Evolutionary conservation across 1,140 invertebrate species (phyloP).

Genomic region (Trachelipus rathkii): DNA sequence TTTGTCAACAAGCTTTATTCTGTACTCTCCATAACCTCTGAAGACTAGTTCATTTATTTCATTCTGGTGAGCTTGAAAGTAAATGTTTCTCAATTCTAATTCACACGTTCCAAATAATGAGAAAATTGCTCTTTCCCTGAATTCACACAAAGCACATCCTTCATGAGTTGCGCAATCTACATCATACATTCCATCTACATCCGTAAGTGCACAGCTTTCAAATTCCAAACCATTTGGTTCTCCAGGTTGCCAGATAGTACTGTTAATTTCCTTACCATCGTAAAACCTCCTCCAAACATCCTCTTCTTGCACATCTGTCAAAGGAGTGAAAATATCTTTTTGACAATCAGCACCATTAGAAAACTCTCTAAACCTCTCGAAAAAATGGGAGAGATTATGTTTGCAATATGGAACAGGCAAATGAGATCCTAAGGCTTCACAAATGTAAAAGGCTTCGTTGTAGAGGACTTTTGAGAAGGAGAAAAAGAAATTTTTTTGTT

Average conservation of each 20-base stretch:
- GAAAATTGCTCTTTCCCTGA: conserved; percentile 27
- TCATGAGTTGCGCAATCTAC: conserved; percentile 27
- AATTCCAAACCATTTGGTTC: conserved; percentile 38
- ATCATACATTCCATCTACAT: conserved; percentile 28
- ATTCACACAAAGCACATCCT: conserved; percentile 33
- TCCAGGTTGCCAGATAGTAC: conserved; percentile 25
- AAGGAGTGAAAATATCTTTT: neutral
- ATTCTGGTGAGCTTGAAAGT: conserved; percentile 37
- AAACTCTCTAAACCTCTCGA: neutral
- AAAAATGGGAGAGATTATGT: neutral
- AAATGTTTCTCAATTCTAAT: conserved; percentile 29
- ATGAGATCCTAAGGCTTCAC: conserved; percentile 24
- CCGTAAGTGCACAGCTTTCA: conserved; percentile 32
- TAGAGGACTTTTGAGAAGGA: conserved; percentile 4
- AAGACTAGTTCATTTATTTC: conserved; percentile 27
- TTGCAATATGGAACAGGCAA: conserved; percentile 17
- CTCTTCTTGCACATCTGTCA: neutral
- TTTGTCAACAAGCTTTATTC: conserved; percentile 21
- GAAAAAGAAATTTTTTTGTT: neutral
- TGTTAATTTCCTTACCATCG: conserved; percentile 20
- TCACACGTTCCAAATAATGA: conserved; percentile 36
- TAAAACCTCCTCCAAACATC: conserved; percentile 26
- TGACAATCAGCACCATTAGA: neutral
- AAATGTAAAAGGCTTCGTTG: conserved; percentile 18
- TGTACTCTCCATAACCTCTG: conserved; percentile 38